A percentile compares a stretch with the other conserved stretches of the same genome.
Conservation (phyloP, 1,140 invertebrate species). For the Pseudobourletiella spinata region DNA sequence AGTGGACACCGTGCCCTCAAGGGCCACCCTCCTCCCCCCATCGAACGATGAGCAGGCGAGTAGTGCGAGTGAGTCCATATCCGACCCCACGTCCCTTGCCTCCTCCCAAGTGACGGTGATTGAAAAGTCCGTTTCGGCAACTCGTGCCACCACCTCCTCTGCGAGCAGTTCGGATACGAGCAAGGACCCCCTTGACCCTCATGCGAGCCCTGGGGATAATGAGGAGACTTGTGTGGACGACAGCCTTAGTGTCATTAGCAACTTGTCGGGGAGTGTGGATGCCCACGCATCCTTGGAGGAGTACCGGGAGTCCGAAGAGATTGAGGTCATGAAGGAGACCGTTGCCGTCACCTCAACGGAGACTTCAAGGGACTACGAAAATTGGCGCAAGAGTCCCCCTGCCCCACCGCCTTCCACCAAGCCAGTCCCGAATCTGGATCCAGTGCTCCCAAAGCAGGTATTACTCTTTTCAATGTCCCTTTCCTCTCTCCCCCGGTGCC, state of each 20-base stretch:
- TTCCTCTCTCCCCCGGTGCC: too few species aligned
- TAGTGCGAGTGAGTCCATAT: conserved; percentile 18
- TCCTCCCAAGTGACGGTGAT: conserved; percentile 26
- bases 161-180: conserved; percentile 9
- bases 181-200: not conserved
- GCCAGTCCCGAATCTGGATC: too few species aligned
- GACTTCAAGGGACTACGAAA: not conserved
- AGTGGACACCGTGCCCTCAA: not conserved
- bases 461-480: too few species aligned
- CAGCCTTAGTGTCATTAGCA: conserved; percentile 11
- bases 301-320: conserved; percentile 14
- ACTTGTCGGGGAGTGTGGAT: not conserved
- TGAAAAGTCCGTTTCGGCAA: conserved; percentile 11
- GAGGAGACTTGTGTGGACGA: conserved; percentile 16
- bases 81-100: conserved; percentile 12
- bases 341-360: not conserved
- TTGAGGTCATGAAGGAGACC: conserved; percentile 21
- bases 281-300: not conserved
- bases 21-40: not conserved
- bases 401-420: too few species aligned
- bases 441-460: too few species aligned
- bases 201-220: not conserved
- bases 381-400: too few species aligned
- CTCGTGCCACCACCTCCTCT: not conserved
- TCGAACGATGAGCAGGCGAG: conserved; percentile 4